Percentiles rank a stretch among this genome's conserved stretches.
phyloP scores from a whole-genome alignment of 2,113 vertebrate species.

The Platysteira castanea region DNA sequence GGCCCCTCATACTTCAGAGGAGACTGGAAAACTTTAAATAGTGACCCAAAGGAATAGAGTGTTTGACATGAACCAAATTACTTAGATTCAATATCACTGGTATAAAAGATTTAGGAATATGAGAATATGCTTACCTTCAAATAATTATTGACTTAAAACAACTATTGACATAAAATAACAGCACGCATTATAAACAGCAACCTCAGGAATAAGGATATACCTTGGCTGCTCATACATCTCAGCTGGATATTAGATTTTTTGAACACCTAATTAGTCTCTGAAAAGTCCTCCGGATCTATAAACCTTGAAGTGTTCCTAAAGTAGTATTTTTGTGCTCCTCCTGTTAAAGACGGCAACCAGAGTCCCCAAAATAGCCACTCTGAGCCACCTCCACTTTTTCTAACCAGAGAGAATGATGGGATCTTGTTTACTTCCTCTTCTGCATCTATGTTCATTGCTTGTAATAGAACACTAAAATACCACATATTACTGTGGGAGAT shows the following conservation, averaged over 20 bases:
- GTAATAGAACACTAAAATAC: neutral
- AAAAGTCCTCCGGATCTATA: neutral
- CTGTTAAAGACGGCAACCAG: neutral
- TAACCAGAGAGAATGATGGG: neutral
- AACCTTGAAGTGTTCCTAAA: neutral
- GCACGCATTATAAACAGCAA: neutral
- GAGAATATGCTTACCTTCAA: neutral
- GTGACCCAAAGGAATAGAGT: neutral
- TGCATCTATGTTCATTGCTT: neutral
- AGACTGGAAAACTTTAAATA: neutral
- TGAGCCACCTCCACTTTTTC: neutral
- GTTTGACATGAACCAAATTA: neutral
- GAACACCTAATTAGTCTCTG: neutral
- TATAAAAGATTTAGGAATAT: neutral
- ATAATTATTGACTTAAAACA: slow-evolving; percentile 11
- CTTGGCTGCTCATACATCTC: neutral
- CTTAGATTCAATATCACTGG: neutral
- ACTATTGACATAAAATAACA: slow-evolving; percentile 17
- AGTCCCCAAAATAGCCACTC: neutral
- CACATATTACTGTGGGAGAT: neutral
- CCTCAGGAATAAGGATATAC: neutral
- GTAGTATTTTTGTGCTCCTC: neutral
- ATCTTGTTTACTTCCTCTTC: neutral
- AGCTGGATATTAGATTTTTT: neutral
- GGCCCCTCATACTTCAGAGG: neutral